Evolutionary conservation across 2,888 invertebrate species (phyloP), one percentile per base, ranked within the genome.

Genomic region (Cosmopolites sordidus): DNA sequence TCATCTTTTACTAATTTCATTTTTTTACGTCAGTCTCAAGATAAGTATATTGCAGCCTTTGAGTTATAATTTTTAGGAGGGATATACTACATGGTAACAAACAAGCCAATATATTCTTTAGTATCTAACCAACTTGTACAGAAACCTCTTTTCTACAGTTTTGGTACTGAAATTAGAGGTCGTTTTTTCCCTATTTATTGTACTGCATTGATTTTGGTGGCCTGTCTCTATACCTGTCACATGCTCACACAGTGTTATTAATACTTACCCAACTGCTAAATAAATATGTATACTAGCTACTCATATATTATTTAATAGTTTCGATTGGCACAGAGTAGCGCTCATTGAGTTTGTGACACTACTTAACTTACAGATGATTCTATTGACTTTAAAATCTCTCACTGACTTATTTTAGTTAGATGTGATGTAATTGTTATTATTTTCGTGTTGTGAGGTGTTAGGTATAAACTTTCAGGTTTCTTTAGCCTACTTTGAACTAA

Each of bases 171-270:
- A 50, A 17, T 45, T 53, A 56, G 52, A 56, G 47, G 56, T 50
- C 43, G 43, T 46, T 11, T 49, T 43, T 53, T 53, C 41, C 51
- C 37, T 47, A 33, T 48, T 52, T 48, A 46, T 53, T 49, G 53
- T 56, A 43, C 47, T 56, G 56, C 47, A 56, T 56, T 50, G 29
- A 37, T 48, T 56, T 52, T 56, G 52, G 33, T 56, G 56, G 56
- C 39, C 53, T 56, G 47, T 56, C 50, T 56, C 50, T 56, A 43
- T 39, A 44, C 16, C 14, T 42, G 42, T 15, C 37, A 48, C 22
- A 37, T 27, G 39, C 38, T 47, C 29, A 27, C n/a, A 27, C 16
- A 18, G 4, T 14, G 11, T 5, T 17, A 11, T 17, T 18, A 14
- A 33, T 33, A 8, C 1, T 18, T 22, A 8, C 22, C 22, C 22